A percentile compares a stretch with the other conserved stretches of the same genome.
Conservation (phyloP, 2,113 vertebrate genomes). For the Camelus bactrianus region DNA sequence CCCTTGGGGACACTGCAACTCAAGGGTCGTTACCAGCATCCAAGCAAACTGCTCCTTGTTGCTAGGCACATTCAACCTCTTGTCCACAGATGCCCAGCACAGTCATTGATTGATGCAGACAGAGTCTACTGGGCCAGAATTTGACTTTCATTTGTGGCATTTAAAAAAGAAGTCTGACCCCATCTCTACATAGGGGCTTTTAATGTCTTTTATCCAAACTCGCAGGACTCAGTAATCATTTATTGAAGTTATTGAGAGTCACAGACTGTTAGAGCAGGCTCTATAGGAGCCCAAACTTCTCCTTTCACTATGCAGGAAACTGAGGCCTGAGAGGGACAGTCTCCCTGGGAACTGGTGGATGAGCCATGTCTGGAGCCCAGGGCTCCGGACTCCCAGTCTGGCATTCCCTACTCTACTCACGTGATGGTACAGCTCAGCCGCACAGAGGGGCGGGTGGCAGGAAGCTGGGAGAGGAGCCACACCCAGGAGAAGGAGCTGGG, state of each 20-base stretch:
- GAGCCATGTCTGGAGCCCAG: background rate
- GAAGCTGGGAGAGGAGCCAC: background rate
- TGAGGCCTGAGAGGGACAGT: rapidly evolving
- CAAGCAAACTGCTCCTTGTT: background rate
- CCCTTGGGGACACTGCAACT: background rate
- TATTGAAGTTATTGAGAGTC: background rate
- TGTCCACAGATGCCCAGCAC: background rate
- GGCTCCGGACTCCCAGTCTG: background rate
- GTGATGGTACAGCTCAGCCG: background rate
- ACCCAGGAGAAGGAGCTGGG: background rate
- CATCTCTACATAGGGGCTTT: background rate
- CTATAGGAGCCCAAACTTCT: background rate
- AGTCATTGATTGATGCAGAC: background rate
- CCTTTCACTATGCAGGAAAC: background rate
- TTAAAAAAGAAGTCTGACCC: background rate
- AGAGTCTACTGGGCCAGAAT: background rate
- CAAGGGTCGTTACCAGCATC: background rate
- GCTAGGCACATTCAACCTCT: background rate
- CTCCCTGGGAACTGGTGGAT: background rate
- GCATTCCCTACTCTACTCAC: rapidly evolving
- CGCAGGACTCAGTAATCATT: background rate
- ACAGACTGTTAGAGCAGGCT: background rate
- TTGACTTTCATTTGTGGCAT: background rate
- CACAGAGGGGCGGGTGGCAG: background rate
- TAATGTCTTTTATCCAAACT: background rate